These are phyloP conservation scores for Cordilura impudica DNA, from an alignment of 2,888 invertebrate species.

Conservation along the genomic window DNA sequence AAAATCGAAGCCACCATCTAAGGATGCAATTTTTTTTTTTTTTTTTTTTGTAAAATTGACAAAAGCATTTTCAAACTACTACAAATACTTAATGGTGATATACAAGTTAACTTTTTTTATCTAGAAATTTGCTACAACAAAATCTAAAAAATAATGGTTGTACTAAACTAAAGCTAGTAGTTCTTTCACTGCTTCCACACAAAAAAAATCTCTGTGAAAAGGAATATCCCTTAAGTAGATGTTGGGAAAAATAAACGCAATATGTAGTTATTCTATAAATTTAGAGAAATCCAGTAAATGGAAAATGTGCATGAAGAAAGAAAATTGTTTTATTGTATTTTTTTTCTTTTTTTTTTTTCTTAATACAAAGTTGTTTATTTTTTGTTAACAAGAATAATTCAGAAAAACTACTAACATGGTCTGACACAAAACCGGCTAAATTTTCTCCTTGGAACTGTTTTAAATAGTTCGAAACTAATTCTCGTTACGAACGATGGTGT, in stretches of 20 bases:
- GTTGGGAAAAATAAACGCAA: background rate
- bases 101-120: background rate
- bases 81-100: background rate
- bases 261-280: background rate
- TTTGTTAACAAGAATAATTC: background rate
- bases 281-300: slow-evolving; percentile 25
- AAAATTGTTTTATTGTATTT: slow-evolving; percentile 41
- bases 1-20: background rate
- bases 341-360: background rate
- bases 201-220: background rate
- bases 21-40: slow-evolving; percentile 2
- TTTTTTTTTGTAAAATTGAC: background rate
- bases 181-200: background rate
- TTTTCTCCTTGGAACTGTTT: no score
- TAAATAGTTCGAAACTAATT: no score
- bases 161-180: background rate
- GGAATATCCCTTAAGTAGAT: background rate
- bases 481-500: no score
- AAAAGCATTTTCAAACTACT: background rate
- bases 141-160: background rate
- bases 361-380: background rate
- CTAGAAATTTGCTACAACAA: background rate
- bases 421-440: background rate
- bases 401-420: background rate
- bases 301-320: slow-evolving; percentile 39